Base-by-base conservation (phyloP, 92 coral and sea anemone species). In the Siderastrea siderea region DNA sequence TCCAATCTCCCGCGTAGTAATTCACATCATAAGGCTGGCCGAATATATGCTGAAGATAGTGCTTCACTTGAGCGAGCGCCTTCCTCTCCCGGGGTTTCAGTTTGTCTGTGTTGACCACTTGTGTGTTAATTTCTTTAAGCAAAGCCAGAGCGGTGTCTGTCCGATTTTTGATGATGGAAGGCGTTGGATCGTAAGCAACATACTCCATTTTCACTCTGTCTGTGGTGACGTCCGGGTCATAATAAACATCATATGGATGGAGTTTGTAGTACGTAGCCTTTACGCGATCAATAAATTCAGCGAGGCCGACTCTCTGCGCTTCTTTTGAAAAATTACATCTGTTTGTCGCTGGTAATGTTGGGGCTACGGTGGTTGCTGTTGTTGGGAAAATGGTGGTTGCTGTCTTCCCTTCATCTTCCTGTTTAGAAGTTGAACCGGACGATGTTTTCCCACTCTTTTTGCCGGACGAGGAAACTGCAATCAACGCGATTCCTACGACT, bases 1-100 rank as follows among this genome's bases (percentile, higher is more conserved):
- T 92, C 98, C 98, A 97, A n/a, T 95, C 98, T 0, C 95, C 99
- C 2, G 96, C 89, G 68, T 97, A 97, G 77, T 91, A 97, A 62
- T 95, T 94, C 53, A 88, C 93, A 48, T 95, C 98, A 77, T 95
- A 97, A 0, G 95, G 95, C 69, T 84, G 92, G 0, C 98, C 99
- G 68, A 97, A 97, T 0, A 89, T 79, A 50, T 95, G 98, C 78
- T 91, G 83, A 11, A 97, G 82, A 77, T 82, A 97, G 47, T 93
- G 98, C 68, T 89, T 95, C n/a, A 93, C 97, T 78, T 94, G 96
- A 3, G 87, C 84, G 51, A 91, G 73, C n/a, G 98, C 95, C 77
- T 93, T 97, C 5, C 95, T 81, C 73, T 97, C 98, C 15, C 97
- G 91, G 9, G 94, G 91, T 26, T 92, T 92, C 67, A 97, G 58